Evolutionary conservation across 2,888 invertebrate genomes (phyloP), one percentile per base, ranked within the genome.

Genomic region (Tinea trinotella): DNA sequence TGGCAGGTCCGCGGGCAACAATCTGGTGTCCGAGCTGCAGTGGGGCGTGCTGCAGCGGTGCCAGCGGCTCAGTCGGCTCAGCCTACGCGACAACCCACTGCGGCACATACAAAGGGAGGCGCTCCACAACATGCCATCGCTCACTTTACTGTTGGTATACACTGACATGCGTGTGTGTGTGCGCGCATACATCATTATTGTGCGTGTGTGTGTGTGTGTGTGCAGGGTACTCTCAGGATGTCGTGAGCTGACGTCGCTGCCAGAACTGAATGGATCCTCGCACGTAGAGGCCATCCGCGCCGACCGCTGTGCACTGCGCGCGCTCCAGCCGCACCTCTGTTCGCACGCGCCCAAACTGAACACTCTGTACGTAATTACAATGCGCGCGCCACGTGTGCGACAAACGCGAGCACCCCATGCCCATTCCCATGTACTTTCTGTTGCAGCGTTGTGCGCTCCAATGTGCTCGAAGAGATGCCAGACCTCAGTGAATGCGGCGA

Each of bases 171-270:
- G 5, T 30, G 10, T 12, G 36, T 36, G n/a, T 4, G 4, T 10
- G 22, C 20, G 50, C 22, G 22, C n/a, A 10, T n/a, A 4, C 4
- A 12, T 18, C 7, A 18, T 7, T 15, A 13, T 19, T 36, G n/a
- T 4, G 4, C 4, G 22, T 9, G 50, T 12, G 22, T 3, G 3
- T n/a, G 12, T 5, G 3, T 50, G 50, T 19, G 20, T 46, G n/a
- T 18, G 55, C 83, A 98, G 97, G 62, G 92, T 94, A 62, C 74
- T 98, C 60, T 96, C 97, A 46, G 96, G 96, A 78, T 92, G 94
- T 56, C 89, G 92, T 59, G 92, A 92, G 60, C 87, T 97, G 70
- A 90, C 89, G 57, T 84, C 87, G 61, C 94, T 98, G 79, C 97
- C 97, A 10, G 90, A 93, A 71, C 87, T 97, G 65, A 93, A 93